phyloP scores from a whole-genome alignment of 2,888 invertebrate genomes.

The Margaritifera margaritifera region DNA sequence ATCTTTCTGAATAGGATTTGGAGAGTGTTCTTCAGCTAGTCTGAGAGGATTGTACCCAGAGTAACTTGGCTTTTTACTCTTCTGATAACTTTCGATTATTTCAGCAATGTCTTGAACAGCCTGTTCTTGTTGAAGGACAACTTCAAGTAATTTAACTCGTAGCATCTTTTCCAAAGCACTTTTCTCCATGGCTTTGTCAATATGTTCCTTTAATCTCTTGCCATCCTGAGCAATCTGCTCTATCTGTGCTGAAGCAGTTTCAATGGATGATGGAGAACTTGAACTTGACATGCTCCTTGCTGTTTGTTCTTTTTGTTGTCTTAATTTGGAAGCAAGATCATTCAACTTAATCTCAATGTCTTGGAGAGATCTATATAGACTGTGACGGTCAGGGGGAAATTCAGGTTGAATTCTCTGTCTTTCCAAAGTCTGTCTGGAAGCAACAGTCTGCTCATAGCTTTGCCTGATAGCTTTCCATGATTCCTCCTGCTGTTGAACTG shows the following conservation, averaged over 20 bases:
- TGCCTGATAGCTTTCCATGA: too few species aligned
- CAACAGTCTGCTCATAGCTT: not conserved
- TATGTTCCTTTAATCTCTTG: constrained; percentile 1
- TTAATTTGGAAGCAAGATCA: too few species aligned
- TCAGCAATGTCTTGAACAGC: constrained; percentile 14
- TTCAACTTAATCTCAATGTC: too few species aligned
- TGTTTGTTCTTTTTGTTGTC: too few species aligned
- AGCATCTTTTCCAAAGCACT: constrained; percentile 17
- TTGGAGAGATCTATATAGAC: too few species aligned
- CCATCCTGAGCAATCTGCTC: constrained; percentile 5
- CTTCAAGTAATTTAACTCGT: constrained; percentile 23
- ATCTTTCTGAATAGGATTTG: too few species aligned
- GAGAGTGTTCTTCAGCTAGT: too few species aligned
- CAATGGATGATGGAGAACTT: not conserved
- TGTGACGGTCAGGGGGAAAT: too few species aligned
- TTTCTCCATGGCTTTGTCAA: constrained; percentile 17
- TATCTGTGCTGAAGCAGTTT: not conserved
- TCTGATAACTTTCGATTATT: constrained; percentile 9
- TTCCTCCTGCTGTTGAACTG: too few species aligned
- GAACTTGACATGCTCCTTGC: too few species aligned
- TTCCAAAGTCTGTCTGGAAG: not conserved
- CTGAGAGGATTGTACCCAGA: too few species aligned
- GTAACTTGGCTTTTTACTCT: constrained; percentile 2
- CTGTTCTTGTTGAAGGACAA: constrained; percentile 24
- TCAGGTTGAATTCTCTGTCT: not conserved